Conservation (phyloP, 1,140 invertebrate species). For the Asobara japonica region DNA sequence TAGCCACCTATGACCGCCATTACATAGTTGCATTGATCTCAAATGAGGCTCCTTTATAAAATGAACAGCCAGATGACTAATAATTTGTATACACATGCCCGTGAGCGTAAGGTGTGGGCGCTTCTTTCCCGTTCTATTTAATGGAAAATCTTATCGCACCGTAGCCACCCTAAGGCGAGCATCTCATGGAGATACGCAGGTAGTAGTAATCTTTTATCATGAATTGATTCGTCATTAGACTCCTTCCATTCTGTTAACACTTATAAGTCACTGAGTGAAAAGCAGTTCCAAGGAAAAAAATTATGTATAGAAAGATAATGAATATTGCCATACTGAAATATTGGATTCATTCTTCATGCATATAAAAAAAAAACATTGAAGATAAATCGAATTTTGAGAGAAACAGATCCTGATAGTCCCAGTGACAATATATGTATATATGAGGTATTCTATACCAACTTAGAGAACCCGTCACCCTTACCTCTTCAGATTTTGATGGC, state of each 20-base stretch:
- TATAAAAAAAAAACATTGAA: too few species aligned
- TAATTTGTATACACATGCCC: slow-evolving; percentile 13
- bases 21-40: background rate
- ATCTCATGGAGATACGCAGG: slow-evolving; percentile 25
- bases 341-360: too few species aligned
- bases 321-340: too few species aligned
- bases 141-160: background rate
- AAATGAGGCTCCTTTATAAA: background rate
- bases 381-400: too few species aligned
- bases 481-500: too few species aligned
- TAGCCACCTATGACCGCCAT: slow-evolving; percentile 6
- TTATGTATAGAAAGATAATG: too few species aligned
- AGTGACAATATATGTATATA: too few species aligned
- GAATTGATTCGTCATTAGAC: slow-evolving; percentile 62
- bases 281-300: too few species aligned
- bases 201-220: slow-evolving; percentile 33
- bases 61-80: slow-evolving; percentile 4
- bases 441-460: too few species aligned
- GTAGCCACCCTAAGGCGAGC: background rate
- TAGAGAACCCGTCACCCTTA: too few species aligned
- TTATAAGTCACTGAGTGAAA: background rate
- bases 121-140: background rate
- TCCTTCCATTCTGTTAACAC: background rate
- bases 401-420: too few species aligned
- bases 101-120: slow-evolving; percentile 2